Evolutionary conservation across 92 coral and sea anemone genomes (phyloP).

Genomic region (Actinernus sp.): DNA sequence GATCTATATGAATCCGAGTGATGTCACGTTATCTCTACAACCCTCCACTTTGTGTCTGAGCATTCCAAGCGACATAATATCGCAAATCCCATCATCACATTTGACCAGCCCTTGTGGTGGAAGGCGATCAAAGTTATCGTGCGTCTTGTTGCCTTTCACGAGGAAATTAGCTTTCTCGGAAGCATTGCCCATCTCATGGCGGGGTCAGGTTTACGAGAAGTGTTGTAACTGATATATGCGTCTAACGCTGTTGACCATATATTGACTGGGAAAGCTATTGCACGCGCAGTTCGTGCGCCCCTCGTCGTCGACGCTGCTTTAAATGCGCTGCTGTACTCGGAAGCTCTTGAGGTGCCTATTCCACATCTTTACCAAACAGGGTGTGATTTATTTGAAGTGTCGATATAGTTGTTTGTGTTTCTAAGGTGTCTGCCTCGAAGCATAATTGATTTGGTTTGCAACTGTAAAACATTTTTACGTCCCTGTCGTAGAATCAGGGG

Average conservation of each 20-base stretch:
- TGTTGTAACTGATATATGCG: slow-evolving; percentile 33
- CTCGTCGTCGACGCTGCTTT: slow-evolving; percentile 48
- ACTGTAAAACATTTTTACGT: too few relatives aligned
- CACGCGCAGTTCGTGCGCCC: slow-evolving; percentile 43
- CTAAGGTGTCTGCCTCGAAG: too few relatives aligned
- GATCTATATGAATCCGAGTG: slow-evolving; percentile 43
- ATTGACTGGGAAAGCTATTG: too few relatives aligned
- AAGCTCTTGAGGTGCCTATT: slow-evolving; percentile 51
- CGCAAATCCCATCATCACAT: slow-evolving; percentile 19
- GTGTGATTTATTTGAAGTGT: too few relatives aligned
- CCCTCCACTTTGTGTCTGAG: background rate
- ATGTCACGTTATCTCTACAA: slow-evolving; percentile 16
- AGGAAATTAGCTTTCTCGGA: slow-evolving; percentile 42
- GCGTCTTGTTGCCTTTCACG: slow-evolving; percentile 39
- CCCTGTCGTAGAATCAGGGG: too few relatives aligned
- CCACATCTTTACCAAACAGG: too few relatives aligned
- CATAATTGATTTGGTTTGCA: too few relatives aligned
- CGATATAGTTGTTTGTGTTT: too few relatives aligned
- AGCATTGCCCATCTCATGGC: slow-evolving; percentile 48
- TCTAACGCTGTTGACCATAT: too few relatives aligned
- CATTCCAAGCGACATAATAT: slow-evolving; percentile 13
- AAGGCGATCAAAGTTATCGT: slow-evolving; percentile 24
- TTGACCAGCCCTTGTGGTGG: slow-evolving; percentile 51
- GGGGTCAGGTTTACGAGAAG: slow-evolving; percentile 32
- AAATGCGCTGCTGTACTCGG: slow-evolving; percentile 42